phyloP scores from a whole-genome alignment of 2,797 vertebrate species.

The Cirrhinus molitorella region DNA sequence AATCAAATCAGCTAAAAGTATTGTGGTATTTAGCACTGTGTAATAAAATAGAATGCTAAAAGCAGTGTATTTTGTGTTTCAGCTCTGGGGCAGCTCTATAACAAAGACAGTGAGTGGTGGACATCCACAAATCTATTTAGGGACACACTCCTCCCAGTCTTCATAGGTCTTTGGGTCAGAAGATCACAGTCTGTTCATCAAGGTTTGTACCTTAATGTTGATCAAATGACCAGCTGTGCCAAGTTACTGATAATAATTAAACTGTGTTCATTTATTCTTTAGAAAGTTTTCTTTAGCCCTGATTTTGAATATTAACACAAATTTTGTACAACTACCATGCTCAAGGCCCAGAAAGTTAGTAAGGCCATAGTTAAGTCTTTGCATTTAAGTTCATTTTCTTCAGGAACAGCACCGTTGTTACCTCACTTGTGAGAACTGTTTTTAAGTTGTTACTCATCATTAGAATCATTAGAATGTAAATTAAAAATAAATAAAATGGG shows the following conservation, averaged over 20 bases:
- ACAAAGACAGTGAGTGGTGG: slow-evolving; percentile 97
- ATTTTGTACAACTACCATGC: too few relatives aligned
- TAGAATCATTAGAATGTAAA: too few relatives aligned
- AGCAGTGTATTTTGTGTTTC: slow-evolving; percentile 6
- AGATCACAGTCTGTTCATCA: slow-evolving; percentile 95
- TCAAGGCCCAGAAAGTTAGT: too few relatives aligned
- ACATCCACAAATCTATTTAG: slow-evolving; percentile 94
- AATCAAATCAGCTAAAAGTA: neutral
- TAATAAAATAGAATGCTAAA: neutral
- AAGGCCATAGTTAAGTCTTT: too few relatives aligned
- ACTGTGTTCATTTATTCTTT: neutral
- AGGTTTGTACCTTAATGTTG: slow-evolving; percentile 80
- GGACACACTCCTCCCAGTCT: slow-evolving; percentile 93
- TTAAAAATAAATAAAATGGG: too few relatives aligned
- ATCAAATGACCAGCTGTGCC: neutral
- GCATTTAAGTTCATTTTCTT: too few relatives aligned
- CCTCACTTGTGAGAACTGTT: too few relatives aligned
- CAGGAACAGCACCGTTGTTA: too few relatives aligned
- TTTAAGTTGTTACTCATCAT: too few relatives aligned
- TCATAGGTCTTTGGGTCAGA: slow-evolving; percentile 95
- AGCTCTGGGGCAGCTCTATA: slow-evolving; percentile 97
- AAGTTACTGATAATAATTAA: neutral
- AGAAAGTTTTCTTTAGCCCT: too few relatives aligned
- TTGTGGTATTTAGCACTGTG: neutral
- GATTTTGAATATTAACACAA: too few relatives aligned